Conservation (phyloP, 2,888 invertebrate species). For the Arrhopalites spinosus region DNA sequence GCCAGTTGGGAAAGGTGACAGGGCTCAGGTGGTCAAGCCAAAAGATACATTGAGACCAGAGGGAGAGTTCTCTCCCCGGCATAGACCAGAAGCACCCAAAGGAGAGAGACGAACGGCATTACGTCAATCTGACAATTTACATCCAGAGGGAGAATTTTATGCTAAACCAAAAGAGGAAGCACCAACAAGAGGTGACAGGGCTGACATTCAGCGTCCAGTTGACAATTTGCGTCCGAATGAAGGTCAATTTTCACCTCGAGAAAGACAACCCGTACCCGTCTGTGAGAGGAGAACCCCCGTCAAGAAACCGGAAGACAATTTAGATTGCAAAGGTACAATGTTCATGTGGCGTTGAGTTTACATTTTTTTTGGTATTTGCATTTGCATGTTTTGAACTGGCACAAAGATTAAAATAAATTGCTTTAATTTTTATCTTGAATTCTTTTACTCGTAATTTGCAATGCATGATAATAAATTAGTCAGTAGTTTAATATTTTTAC, state of each 20-base stretch:
- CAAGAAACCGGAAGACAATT: conserved; percentile 57
- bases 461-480: too few species aligned
- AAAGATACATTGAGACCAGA: conserved; percentile 67
- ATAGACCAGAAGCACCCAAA: conserved; percentile 52
- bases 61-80: conserved; percentile 64
- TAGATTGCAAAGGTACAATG: conserved; percentile 58
- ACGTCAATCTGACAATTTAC: conserved; percentile 63
- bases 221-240: conserved; percentile 63
- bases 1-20: conserved; percentile 46
- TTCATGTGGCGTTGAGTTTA: too few species aligned
- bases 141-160: conserved; percentile 60
- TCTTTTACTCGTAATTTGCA: too few species aligned
- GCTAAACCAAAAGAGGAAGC: conserved; percentile 58
- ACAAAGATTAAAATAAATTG: too few species aligned
- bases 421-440: too few species aligned
- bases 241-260: conserved; percentile 58
- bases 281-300: conserved; percentile 60
- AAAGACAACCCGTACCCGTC: conserved; percentile 54
- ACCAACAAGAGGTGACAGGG: conserved; percentile 58
- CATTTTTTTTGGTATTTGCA: too few species aligned
- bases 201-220: conserved; percentile 58
- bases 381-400: too few species aligned
- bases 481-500: too few species aligned
- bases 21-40: conserved; percentile 57
- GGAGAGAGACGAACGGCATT: conserved; percentile 60